phyloP scores from a whole-genome alignment of 1,140 invertebrate species.

The Propsilocerus akamusi region DNA sequence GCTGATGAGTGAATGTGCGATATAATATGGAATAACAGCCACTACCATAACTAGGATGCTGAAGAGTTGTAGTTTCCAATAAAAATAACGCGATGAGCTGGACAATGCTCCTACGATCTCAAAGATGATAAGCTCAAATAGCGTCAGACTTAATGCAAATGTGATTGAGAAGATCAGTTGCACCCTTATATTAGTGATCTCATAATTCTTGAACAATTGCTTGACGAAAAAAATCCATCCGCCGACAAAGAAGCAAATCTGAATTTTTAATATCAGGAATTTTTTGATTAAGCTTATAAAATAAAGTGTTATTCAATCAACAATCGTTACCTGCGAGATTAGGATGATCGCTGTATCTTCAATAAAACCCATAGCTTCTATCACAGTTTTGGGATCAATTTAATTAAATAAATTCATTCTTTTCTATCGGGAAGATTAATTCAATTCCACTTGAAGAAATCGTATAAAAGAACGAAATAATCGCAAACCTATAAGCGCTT shows the following conservation, averaged over 20 bases:
- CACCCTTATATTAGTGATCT: slow-evolving; percentile 85
- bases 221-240: slow-evolving; percentile 99
- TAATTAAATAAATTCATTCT: slow-evolving; percentile 5
- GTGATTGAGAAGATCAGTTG: slow-evolving; percentile 94
- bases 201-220: slow-evolving; percentile 94
- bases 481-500: neutral
- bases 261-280: slow-evolving; percentile 15
- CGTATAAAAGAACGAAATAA: neutral
- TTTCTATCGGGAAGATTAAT: neutral
- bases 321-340: slow-evolving; percentile 47
- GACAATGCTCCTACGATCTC: slow-evolving; percentile 93
- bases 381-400: slow-evolving; percentile 11
- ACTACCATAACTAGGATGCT: slow-evolving; percentile 88
- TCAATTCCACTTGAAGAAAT: neutral
- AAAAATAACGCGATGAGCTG: slow-evolving; percentile 83
- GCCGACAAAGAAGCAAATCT: slow-evolving; percentile 88
- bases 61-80: slow-evolving; percentile 89
- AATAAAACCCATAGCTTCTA: slow-evolving; percentile 36
- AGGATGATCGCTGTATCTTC: slow-evolving; percentile 48
- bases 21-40: slow-evolving; percentile 91
- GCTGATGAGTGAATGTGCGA: slow-evolving; percentile 85
- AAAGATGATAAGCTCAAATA: slow-evolving; percentile 99
- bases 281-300: slow-evolving; percentile 6
- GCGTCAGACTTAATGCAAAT: slow-evolving; percentile 93
- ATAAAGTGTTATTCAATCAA: too few relatives aligned